These are phyloP conservation scores for Eulacestoma nigropectus DNA, from an alignment of 2,113 vertebrate genomes.

Conservation along the genomic window DNA sequence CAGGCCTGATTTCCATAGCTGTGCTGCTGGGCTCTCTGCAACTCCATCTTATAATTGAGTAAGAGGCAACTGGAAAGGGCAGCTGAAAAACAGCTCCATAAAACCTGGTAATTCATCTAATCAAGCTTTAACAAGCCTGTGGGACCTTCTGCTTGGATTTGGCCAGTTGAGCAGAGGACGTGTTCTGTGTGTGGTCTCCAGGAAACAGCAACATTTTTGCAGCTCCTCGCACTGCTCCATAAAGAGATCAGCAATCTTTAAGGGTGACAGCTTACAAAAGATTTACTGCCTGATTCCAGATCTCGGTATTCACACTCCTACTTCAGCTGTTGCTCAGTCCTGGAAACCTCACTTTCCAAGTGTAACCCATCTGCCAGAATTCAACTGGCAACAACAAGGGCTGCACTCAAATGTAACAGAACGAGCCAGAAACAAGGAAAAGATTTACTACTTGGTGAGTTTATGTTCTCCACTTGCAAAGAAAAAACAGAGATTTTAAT, in stretches of 20 bases:
- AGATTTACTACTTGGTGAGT: neutral
- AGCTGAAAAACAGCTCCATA: neutral
- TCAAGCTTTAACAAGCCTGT: neutral
- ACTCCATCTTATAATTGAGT: neutral
- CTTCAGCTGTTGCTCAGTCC: neutral
- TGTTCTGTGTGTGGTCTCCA: neutral
- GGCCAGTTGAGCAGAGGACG: accelerated
- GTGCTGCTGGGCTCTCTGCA: neutral
- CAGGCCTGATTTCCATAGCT: neutral
- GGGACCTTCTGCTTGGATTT: neutral
- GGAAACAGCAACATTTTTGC: neutral
- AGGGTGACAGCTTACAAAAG: neutral
- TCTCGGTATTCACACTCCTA: neutral
- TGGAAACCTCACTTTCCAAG: neutral
- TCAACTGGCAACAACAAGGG: neutral
- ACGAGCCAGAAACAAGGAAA: neutral
- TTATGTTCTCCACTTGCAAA: neutral
- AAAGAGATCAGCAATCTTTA: neutral
- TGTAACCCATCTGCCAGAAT: neutral
- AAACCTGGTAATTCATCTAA: neutral
- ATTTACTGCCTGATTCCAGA: neutral
- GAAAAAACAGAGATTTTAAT: neutral
- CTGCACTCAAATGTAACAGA: neutral
- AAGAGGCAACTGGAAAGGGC: neutral
- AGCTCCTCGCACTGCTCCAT: neutral